Percentiles rank a stretch among this genome's conserved stretches.
Conservation (phyloP, 1,140 invertebrate genomes). For the Teleopsis dalmanni region DNA sequence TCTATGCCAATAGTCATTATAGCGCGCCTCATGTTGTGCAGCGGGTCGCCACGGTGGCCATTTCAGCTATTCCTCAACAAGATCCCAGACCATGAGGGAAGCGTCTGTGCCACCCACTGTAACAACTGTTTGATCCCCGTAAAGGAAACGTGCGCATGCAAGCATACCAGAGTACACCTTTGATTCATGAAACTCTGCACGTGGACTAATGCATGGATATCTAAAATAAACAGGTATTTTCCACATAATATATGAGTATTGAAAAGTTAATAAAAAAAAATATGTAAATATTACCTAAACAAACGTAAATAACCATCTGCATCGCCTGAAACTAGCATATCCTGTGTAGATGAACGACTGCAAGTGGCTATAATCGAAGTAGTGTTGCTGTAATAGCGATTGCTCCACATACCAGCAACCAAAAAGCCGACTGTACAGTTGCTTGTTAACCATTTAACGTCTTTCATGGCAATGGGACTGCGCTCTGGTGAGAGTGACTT, state of each 20-base stretch:
- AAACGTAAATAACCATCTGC: constrained; percentile 85
- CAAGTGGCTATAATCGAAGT: constrained; percentile 69
- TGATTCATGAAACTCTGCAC: constrained; percentile 79
- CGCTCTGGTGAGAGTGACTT: constrained; percentile 75
- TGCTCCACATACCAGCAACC: constrained; percentile 85
- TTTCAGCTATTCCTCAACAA: constrained; percentile 55
- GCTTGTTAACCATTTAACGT: constrained; percentile 80
- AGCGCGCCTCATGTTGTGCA: constrained; percentile 27
- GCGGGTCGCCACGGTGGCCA: constrained; percentile 44
- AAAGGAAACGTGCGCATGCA: constrained; percentile 71
- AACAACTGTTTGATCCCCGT: constrained; percentile 77
- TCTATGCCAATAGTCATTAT: constrained; percentile 34
- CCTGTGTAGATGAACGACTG: constrained; percentile 71
- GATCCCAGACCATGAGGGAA: constrained; percentile 85
- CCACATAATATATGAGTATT: too few relatives aligned
- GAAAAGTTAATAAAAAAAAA: too few relatives aligned
- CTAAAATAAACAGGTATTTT: too few relatives aligned
- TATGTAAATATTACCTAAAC: constrained; percentile 58
- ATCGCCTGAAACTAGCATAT: constrained; percentile 79
- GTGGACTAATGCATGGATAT: constrained; percentile 72
- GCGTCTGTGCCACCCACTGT: constrained; percentile 88
- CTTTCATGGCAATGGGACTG: constrained; percentile 78
- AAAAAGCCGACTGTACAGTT: constrained; percentile 77
- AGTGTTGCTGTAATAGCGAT: constrained; percentile 74
- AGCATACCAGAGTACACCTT: constrained; percentile 85